phyloP scores from a whole-genome alignment of 1,140 invertebrate genomes.

The Euwallacea similis region DNA sequence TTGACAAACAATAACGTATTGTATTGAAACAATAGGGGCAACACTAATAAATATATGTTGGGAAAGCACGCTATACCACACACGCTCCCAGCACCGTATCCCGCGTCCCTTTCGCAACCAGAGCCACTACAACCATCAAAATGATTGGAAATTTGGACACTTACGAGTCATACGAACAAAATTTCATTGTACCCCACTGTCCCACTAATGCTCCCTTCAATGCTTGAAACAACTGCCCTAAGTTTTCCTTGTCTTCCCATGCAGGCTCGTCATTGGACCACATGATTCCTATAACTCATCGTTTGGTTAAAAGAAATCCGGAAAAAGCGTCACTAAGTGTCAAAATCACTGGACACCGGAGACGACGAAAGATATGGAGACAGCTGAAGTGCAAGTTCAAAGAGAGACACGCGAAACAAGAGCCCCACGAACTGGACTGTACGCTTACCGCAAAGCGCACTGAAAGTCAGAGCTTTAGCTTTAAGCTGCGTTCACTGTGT shows the following conservation, averaged over 20 bases:
- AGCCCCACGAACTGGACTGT: conserved; percentile 13
- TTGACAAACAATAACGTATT: conserved; percentile 34
- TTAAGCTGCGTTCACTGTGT: neutral
- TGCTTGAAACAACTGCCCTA: conserved; percentile 35
- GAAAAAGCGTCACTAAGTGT: neutral
- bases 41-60: conserved; percentile 27
- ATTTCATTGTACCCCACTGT: conserved; percentile 39
- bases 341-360: neutral
- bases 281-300: conserved; percentile 32
- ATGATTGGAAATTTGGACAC: conserved; percentile 3
- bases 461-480: conserved; percentile 15
- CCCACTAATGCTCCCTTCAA: conserved; percentile 33
- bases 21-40: conserved; percentile 24
- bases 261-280: conserved; percentile 31
- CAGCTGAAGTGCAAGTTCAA: neutral
- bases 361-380: neutral
- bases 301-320: conserved; percentile 13
- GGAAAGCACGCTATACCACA: conserved; percentile 4
- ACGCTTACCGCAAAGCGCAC: conserved; percentile 36
- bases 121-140: conserved; percentile 42
- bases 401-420: conserved; percentile 12
- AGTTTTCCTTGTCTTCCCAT: conserved; percentile 37
- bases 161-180: conserved; percentile 39
- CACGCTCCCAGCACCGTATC: neutral
- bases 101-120: neutral